A percentile compares a stretch with the other conserved stretches of the same genome.
phyloP scores from a whole-genome alignment of 2,113 vertebrate genomes.

The Gobiocypris rarus region DNA sequence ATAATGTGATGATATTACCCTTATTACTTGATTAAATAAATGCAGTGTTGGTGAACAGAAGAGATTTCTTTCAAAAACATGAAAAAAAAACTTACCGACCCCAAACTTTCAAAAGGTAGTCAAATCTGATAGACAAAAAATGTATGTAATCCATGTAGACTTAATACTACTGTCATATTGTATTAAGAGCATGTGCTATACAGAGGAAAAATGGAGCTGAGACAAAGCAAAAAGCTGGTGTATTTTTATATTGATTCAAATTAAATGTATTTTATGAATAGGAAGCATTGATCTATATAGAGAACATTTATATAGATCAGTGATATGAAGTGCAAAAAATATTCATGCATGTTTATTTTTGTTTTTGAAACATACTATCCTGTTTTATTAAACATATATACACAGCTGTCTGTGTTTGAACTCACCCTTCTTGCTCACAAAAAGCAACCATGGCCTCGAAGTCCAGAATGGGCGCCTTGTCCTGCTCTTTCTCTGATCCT shows the following conservation, averaged over 20 bases:
- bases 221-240: too few species aligned
- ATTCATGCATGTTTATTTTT: not conserved
- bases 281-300: too few species aligned
- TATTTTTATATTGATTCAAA: not conserved
- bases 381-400: constrained; percentile 43
- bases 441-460: constrained; percentile 91
- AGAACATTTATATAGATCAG: too few species aligned
- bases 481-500: constrained; percentile 81
- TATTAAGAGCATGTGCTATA: not conserved
- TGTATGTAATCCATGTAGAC: not conserved
- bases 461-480: constrained; percentile 83
- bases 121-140: not conserved
- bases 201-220: not conserved
- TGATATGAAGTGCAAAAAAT: not conserved
- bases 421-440: constrained; percentile 83
- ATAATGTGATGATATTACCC: not conserved
- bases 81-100: not conserved
- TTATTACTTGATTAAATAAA: not conserved
- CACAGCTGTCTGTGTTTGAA: not conserved
- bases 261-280: not conserved
- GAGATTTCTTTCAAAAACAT: not conserved
- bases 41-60: not conserved
- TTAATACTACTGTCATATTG: not conserved
- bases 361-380: not conserved
- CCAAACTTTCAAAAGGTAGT: not conserved